A percentile compares a stretch with the other conserved stretches of the same genome.
phyloP scores from a whole-genome alignment of 2,113 vertebrate species.

The Psammodynastes pulverulentus region DNA sequence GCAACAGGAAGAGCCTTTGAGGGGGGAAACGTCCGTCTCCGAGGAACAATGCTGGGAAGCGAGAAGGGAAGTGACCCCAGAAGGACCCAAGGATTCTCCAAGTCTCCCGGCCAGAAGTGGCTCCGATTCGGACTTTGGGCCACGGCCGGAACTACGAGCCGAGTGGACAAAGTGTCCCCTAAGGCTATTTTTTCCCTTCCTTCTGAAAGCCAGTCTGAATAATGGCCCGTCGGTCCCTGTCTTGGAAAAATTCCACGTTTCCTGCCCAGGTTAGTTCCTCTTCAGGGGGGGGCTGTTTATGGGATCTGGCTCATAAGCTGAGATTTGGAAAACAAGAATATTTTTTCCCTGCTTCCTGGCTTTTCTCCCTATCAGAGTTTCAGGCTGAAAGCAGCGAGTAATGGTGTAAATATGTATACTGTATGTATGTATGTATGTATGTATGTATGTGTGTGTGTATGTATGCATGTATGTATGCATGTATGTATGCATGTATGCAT shows the following conservation, averaged over 20 bases:
- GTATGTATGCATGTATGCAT: no score
- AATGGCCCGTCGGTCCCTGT: neutral
- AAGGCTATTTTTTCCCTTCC: neutral
- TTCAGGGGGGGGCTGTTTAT: neutral
- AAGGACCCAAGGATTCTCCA: no score
- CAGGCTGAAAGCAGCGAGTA: neutral
- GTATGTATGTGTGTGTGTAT: no score
- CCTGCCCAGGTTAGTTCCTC: neutral
- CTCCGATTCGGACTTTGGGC: no score
- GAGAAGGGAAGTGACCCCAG: neutral
- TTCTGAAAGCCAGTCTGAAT: neutral
- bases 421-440: no score
- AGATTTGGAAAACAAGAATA: neutral
- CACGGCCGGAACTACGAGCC: neutral
- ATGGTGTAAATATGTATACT: no score
- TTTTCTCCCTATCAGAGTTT: neutral
- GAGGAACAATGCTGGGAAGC: slow-evolving; percentile 8
- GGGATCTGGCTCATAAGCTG: neutral
- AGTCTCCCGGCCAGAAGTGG: neutral
- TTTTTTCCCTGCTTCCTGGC: neutral
- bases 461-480: no score
- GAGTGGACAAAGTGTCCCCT: neutral
- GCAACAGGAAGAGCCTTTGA: neutral
- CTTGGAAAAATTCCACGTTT: neutral
- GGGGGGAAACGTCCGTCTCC: neutral